These are phyloP conservation scores for Sarcophaga caerulescens DNA, from an alignment of 2,888 invertebrate species.

Conservation along the genomic window DNA sequence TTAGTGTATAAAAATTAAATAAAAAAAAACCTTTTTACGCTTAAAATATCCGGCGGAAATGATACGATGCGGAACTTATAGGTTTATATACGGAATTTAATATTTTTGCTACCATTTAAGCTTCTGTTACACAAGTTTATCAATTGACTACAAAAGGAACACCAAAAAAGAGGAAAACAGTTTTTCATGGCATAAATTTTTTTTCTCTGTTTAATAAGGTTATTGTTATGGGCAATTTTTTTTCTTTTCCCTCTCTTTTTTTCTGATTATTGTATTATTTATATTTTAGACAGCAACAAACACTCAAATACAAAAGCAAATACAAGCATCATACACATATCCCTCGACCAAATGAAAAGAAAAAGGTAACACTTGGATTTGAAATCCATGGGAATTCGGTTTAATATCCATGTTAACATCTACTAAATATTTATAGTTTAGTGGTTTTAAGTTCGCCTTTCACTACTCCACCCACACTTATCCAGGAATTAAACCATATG, in stretches of 20 bases:
- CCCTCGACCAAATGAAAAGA: background rate
- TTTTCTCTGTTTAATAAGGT: slow-evolving; percentile 21
- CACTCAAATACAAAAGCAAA: background rate
- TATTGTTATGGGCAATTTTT: slow-evolving; percentile 3
- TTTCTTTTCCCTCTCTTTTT: slow-evolving; percentile 7
- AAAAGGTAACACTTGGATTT: background rate
- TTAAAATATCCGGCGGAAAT: slow-evolving; percentile 45
- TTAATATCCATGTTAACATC: slow-evolving; percentile 49
- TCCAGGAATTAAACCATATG: background rate
- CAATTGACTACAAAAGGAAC: background rate
- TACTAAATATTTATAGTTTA: slow-evolving; percentile 51
- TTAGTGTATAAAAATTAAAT: too few species aligned
- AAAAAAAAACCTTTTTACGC: slow-evolving; percentile 20
- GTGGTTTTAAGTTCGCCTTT: background rate
- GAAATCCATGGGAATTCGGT: slow-evolving; percentile 22
- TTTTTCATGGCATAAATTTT: slow-evolving; percentile 14
- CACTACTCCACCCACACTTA: too few species aligned
- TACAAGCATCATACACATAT: background rate
- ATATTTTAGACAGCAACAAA: too few species aligned
- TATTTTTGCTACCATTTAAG: background rate
- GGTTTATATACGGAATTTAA: slow-evolving; percentile 17
- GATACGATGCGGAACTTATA: slow-evolving; percentile 53
- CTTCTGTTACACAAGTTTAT: slow-evolving; percentile 17
- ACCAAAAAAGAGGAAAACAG: background rate
- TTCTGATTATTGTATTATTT: background rate